Base-by-base conservation (phyloP, 2,888 invertebrate species). In the Drosophila merina region DNA sequence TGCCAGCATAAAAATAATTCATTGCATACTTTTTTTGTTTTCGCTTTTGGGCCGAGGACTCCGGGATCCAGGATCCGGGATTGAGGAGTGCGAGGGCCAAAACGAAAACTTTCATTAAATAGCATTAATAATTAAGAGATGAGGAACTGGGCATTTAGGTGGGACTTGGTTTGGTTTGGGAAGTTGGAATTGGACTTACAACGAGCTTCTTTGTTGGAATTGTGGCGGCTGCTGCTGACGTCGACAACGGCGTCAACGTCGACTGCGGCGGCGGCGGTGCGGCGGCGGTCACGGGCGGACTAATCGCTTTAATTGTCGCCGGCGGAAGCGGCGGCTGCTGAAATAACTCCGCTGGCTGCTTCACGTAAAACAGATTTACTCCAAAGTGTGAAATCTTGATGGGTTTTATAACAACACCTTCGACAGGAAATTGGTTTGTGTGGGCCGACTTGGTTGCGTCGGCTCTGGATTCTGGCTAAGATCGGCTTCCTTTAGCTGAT, bases 311-410 rank as follows among this genome's bases (percentile, higher is more conserved):
- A 86, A 92, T 89, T 81, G 91, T 89, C 84, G 91, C 89, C 89
- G 91, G 91, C 90, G 87, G 81, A 84, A 81, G 87, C 82, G 82
- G 82, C 82, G 88, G 82, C 89, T 90, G 89, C 82, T 89, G 90
- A 89, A 90, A 91, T 89, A 91, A 90, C 88, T 91, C 90, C 91
- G 90, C 90, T 89, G 91, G 91, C 90, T 91, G 91, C 89, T 91
- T 92, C 81, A 91, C 91, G 91, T 91, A 91, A 88, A 91, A 91
- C 90, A 91, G 90, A 90, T 92, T 92, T 90, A 91, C 91, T 91
- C 91, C 91, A 91, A 92, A 92, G 91, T 92, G 91, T 89, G 90
- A 92, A 91, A 91, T 91, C 91, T 91, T 91, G 91, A 83, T 90
- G 88, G 85, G 89, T 83, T 89, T 91, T 91, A 84, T 82, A 79